Evolutionary conservation across 2,888 invertebrate genomes (phyloP).

Genomic region (Diplolepis rosae): DNA sequence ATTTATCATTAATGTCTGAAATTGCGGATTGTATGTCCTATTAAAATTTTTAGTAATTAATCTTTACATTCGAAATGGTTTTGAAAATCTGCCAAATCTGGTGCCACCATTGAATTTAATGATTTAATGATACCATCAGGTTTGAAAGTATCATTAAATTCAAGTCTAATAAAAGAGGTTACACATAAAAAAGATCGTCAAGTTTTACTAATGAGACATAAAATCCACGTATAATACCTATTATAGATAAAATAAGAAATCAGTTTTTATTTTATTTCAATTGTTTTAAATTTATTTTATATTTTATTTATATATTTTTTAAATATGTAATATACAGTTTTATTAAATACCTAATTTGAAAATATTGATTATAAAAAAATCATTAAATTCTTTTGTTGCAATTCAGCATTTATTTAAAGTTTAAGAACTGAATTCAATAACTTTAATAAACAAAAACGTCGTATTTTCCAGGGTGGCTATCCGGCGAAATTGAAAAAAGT

Average conservation of each 20-base stretch:
- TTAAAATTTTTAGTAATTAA: neutral
- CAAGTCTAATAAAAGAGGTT: neutral
- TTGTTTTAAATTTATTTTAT: neutral
- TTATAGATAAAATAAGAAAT: no score
- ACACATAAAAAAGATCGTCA: neutral
- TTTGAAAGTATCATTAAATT: neutral
- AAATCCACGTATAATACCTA: no score
- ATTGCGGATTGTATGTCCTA: neutral
- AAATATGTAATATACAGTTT: no score
- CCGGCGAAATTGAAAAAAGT: constrained; percentile 98
- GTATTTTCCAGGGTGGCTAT: constrained; percentile 89
- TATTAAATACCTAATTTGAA: no score
- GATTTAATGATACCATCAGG: neutral
- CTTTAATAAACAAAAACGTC: neutral
- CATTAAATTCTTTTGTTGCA: no score
- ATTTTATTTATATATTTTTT: neutral
- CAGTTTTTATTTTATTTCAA: no score
- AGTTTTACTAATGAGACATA: neutral
- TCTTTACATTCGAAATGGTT: neutral
- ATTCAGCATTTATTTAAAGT: no score
- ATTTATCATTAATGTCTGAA: no score
- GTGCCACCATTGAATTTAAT: neutral
- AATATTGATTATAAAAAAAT: no score
- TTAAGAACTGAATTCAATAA: no score
- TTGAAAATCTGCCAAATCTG: neutral